A percentile compares a stretch with the other conserved stretches of the same genome.
phyloP scores from a whole-genome alignment of 2,888 invertebrate genomes.

The Melieria picta region DNA sequence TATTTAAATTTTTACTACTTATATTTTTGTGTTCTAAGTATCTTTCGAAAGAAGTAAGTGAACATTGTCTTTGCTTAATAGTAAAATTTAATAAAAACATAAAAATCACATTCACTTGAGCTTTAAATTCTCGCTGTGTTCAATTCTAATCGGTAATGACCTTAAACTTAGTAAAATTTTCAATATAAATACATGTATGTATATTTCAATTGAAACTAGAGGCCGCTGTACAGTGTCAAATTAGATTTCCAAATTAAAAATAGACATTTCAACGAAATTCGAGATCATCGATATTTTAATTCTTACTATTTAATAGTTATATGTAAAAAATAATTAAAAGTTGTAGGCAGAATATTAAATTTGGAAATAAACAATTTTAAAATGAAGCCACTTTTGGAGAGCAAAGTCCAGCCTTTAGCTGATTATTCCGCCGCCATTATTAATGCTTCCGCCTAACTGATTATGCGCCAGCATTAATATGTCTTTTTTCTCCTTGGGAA shows the following conservation, averaged over 20 bases:
- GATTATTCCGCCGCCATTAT: constrained; percentile 53
- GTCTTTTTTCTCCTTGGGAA: constrained; percentile 95
- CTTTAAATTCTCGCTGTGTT: constrained; percentile 36
- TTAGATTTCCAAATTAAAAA: not conserved
- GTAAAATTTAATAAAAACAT: constrained; percentile 25
- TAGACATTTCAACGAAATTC: constrained; percentile 9
- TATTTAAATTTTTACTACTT: too few species aligned
- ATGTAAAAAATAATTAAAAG: not conserved
- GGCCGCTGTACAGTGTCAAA: not conserved
- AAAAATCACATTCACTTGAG: constrained; percentile 40
- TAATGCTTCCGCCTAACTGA: constrained; percentile 72
- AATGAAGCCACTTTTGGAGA: not conserved
- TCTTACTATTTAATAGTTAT: not conserved
- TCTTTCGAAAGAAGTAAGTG: too few species aligned
- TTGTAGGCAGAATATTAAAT: constrained; percentile 16
- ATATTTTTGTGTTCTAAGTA: too few species aligned
- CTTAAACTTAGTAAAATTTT: not conserved
- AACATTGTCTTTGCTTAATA: constrained; percentile 21
- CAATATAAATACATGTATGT: not conserved
- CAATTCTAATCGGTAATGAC: constrained; percentile 18
- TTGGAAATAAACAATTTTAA: constrained; percentile 7
- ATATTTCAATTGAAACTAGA: constrained; percentile 4
- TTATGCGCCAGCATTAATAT: constrained; percentile 89
- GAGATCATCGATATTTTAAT: not conserved
- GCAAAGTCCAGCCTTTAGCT: constrained; percentile 42